Evolutionary conservation across 2,113 vertebrate species (phyloP).

Genomic region (Colius striatus): DNA sequence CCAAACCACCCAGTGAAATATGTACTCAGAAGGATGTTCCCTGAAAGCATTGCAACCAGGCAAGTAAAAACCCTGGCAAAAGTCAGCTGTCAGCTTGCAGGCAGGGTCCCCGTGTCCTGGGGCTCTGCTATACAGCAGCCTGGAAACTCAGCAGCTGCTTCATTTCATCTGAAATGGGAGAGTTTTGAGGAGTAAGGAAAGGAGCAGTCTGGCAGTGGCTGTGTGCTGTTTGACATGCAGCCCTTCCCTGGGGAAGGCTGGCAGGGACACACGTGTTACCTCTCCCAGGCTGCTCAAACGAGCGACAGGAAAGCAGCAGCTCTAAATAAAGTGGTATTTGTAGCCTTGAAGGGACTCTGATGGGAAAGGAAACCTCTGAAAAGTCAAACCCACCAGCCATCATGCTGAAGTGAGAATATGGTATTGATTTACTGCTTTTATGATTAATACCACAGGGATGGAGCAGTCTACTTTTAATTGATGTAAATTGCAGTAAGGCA

Average conservation of each 20-base stretch:
- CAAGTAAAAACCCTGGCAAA: not conserved
- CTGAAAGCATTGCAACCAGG: not conserved
- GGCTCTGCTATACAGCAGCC: not conserved
- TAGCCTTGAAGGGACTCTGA: not conserved
- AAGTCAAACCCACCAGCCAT: constrained; percentile 29
- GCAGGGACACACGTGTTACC: accelerated
- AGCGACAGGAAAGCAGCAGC: not conserved
- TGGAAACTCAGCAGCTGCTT: not conserved
- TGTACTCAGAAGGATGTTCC: not conserved
- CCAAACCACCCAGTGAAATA: not conserved
- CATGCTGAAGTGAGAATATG: constrained; percentile 55
- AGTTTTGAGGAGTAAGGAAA: not conserved
- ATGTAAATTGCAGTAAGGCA: not conserved
- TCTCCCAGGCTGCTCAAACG: not conserved
- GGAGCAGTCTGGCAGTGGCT: not conserved
- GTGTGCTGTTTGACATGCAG: not conserved
- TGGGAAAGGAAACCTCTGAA: not conserved
- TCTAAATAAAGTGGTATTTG: not conserved
- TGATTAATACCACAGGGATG: constrained; percentile 55
- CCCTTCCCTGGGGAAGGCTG: not conserved
- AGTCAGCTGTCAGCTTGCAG: not conserved
- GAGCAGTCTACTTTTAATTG: constrained; percentile 53
- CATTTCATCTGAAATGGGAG: not conserved
- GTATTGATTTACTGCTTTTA: constrained; percentile 73
- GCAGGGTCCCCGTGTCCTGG: not conserved